phyloP scores from a whole-genome alignment of 92 coral and sea anemone genomes.

The Micromussa lordhowensis region DNA sequence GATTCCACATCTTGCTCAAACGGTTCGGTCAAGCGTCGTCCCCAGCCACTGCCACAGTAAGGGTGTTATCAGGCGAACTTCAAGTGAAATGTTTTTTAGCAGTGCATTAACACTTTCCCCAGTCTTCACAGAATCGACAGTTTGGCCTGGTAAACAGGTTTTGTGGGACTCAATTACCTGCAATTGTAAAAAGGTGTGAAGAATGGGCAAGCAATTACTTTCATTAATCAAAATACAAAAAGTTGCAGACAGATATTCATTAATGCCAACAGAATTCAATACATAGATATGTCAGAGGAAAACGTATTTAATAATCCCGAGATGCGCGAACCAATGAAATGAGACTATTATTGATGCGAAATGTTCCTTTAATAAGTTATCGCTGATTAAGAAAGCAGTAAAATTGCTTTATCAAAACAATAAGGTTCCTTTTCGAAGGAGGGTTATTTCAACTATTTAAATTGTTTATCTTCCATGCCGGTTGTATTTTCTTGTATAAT shows the following conservation, averaged over 20 bases:
- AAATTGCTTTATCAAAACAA: slow-evolving; percentile 27
- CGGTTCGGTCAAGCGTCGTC: not conserved
- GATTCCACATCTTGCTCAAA: not conserved
- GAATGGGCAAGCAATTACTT: slow-evolving; percentile 30
- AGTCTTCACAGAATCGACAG: not conserved
- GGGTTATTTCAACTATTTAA: slow-evolving; percentile 14
- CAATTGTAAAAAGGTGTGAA: slow-evolving; percentile 40
- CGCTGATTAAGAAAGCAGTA: not conserved
- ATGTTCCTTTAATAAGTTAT: slow-evolving; percentile 17
- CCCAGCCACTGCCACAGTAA: not conserved
- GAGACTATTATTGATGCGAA: slow-evolving; percentile 4
- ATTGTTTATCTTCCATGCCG: slow-evolving; percentile 26
- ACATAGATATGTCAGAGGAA: slow-evolving; percentile 6
- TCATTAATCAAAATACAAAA: slow-evolving; percentile 25
- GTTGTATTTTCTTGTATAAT: slow-evolving; percentile 18
- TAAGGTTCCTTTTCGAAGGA: slow-evolving; percentile 6
- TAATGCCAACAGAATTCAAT: slow-evolving; percentile 20
- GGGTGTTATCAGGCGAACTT: not conserved
- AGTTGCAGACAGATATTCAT: slow-evolving; percentile 32
- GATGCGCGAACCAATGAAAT: slow-evolving; percentile 5
- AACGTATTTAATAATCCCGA: not conserved
- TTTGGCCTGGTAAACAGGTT: not conserved
- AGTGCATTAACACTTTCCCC: not conserved
- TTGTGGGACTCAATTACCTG: slow-evolving; percentile 25
- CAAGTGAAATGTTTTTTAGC: not conserved